Base-by-base conservation (phyloP, 2,113 vertebrate genomes). In the Pseudorasbora parva region DNA sequence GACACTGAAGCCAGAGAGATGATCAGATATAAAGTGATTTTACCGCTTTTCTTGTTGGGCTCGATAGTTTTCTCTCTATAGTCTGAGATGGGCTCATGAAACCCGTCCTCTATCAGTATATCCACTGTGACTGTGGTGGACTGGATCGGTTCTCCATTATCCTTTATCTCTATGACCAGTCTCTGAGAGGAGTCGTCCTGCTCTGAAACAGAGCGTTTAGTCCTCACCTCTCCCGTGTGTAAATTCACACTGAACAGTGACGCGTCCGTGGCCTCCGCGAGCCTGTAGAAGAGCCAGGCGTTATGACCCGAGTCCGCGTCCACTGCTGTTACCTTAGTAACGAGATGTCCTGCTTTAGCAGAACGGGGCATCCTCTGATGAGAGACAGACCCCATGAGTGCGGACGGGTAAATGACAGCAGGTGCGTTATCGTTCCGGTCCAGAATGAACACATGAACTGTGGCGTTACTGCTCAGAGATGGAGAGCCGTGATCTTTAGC, bases 251-350 rank as follows among this genome's bases (percentile, higher is more conserved):
- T 90, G 77, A 94, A 94, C 57, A 93, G 85, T 66, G 90, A 90
- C 68, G 80, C 85, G 57, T 93, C 90, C 1, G 91, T 88, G 25
- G 91, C 89, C 73, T 93, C 91, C 43, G 90, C 57, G 66, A 94
- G 88, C 72, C 91, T 89, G 87, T 93, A 94, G 2, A 92, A 92
- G 79, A 94, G 90, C 90, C 91, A 93, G 30, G 93, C 92, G 80
- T 94, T 94, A 49, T 93, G 92, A 68, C 93, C 94, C 2, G 93
- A 92, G 17, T 97, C 96, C 0, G 92, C 92, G 57, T 97, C 96
- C 89, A 96, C 93, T 0, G 95, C 96, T n/a, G 95, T 94, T 90
- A 97, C 92, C 88, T 96, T 97, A 66, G 95, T 95, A 74, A 96
- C 93, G 83, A 96, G 88, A 69, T 94, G 95, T 68, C 96, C 96